Base-by-base conservation (phyloP, 1,140 invertebrate genomes). In the Elymnias hypermnestra region DNA sequence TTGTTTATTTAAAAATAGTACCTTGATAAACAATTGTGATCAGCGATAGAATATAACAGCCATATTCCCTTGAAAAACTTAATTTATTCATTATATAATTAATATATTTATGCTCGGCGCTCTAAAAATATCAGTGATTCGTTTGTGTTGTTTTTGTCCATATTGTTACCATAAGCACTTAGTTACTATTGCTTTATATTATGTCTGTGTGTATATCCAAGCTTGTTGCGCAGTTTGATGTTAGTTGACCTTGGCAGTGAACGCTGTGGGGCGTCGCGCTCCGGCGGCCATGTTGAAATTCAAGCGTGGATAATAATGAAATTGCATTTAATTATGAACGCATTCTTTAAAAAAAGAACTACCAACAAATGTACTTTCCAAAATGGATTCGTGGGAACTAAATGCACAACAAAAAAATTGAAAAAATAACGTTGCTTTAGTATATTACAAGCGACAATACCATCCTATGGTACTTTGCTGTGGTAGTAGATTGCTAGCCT, bases 181-280 rank as follows among this genome's bases (percentile, higher is more conserved):
- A 57, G 37, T 18, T 39, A 40, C 33, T 41, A 18, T 23, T 5
- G 25, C 35, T 40, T 48, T 46, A 38, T 50, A 42, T 43, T 19
- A 13, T 44, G 42, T 29, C 35, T 53, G 25, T 46, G 49, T 29
- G 26, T 33, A 33, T 60, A 42, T 17, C 57, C 35, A 58, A 72
- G 57, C 57, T 54, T 49, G 64, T 52, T 76, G 74, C 73, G 73
- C 76, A 78, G 73, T 79, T 83, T 75, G 70, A 72, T 75, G 71
- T 75, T 77, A 78, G 63, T 57, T 79, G 78, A 85, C 81, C 81
- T 85, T 85, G 81, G 57, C 76, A 74, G 64, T 85, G 78, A 79
- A 83, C 77, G 74, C 55, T 43, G 56, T 63, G 67, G 78, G 72
- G 68, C 76, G 81, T 67, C 75, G 63, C 82, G 74, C 74, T 72